Conservation (phyloP, 2,797 vertebrate species). For the Apodemus agrarius region DNA sequence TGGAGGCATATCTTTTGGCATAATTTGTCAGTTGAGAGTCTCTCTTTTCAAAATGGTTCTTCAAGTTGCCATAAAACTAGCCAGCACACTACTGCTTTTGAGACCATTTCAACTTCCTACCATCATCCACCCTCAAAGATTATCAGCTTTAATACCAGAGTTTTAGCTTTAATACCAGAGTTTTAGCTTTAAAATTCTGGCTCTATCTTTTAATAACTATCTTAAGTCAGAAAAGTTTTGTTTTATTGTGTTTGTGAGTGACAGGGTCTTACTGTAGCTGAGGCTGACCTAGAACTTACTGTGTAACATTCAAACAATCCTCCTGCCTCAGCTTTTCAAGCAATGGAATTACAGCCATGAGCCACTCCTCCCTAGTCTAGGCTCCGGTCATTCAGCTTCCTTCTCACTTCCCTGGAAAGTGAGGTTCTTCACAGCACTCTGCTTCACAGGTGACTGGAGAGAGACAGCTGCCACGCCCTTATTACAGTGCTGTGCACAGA, state of each 20-base stretch:
- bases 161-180: conserved; percentile 7
- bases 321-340: neutral
- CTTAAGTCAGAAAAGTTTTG: neutral
- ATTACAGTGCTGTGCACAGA: neutral
- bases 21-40: neutral
- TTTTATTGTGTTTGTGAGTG: neutral
- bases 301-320: neutral
- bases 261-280: neutral
- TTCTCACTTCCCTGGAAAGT: neutral
- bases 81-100: neutral
- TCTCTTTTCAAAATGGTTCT: neutral
- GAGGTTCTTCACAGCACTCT: neutral
- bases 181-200: conserved; percentile 8
- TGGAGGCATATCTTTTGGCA: neutral
- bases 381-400: neutral
- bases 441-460: neutral
- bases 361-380: neutral
- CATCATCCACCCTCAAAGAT: neutral
- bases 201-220: neutral
- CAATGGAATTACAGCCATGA: neutral
- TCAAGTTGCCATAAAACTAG: neutral
- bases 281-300: neutral
- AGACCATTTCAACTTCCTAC: neutral
- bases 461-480: neutral
- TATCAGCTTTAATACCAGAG: conserved; percentile 1